phyloP scores from a whole-genome alignment of 2,113 vertebrate genomes.

The Piaya cayana region DNA sequence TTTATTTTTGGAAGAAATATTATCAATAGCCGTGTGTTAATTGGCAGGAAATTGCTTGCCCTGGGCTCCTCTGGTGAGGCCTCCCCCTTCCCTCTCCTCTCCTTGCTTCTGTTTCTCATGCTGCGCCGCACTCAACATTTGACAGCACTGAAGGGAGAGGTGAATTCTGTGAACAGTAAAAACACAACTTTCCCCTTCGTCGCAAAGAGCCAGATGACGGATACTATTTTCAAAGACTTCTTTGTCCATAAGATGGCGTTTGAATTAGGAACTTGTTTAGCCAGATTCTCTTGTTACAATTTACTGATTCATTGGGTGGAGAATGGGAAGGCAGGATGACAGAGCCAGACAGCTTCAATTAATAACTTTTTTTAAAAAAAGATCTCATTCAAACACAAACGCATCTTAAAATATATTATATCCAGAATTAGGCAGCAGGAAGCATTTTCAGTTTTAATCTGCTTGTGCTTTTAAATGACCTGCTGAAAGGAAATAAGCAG shows the following conservation, averaged over 20 bases:
- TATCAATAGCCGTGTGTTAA: constrained; percentile 56
- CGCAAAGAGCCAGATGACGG: constrained; percentile 70
- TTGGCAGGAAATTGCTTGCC: constrained; percentile 66
- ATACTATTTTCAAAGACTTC: constrained; percentile 77
- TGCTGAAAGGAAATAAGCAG: not conserved
- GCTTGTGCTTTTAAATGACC: not conserved
- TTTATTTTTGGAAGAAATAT: constrained; percentile 54
- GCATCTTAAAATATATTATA: constrained; percentile 4
- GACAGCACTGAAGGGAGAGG: constrained; percentile 19
- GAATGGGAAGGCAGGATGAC: constrained; percentile 59
- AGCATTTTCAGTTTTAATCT: not conserved
- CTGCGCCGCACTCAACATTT: not conserved
- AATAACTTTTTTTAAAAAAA: constrained; percentile 47
- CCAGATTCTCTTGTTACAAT: constrained; percentile 81
- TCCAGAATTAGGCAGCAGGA: not conserved
- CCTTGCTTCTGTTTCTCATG: not conserved
- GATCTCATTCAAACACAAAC: constrained; percentile 58
- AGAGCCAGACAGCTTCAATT: constrained; percentile 59
- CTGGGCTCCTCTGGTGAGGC: not conserved
- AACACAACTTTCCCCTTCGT: constrained; percentile 69
- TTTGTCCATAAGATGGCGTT: constrained; percentile 80
- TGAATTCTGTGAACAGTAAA: constrained; percentile 51
- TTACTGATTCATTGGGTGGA: constrained; percentile 75
- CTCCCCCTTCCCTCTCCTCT: not conserved
- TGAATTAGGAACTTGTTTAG: constrained; percentile 79